Evolutionary conservation across 2,113 vertebrate genomes (phyloP).

Genomic region (Dicaeum eximium): DNA sequence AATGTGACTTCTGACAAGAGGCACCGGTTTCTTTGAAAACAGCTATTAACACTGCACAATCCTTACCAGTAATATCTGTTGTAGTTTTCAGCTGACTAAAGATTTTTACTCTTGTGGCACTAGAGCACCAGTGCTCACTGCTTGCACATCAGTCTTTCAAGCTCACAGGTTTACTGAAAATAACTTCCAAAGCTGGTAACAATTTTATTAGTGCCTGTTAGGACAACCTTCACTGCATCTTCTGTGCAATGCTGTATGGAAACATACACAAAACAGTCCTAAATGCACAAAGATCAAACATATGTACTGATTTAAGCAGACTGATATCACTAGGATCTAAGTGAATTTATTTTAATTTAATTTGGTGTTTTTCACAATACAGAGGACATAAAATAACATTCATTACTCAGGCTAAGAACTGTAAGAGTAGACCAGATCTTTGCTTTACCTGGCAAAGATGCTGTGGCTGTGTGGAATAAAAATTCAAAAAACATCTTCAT

Average conservation of each 20-base stretch:
- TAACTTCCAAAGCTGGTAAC: neutral
- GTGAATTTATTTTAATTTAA: neutral
- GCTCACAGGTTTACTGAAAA: neutral
- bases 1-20: conserved; percentile 1
- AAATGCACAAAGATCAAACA: neutral
- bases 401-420: neutral
- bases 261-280: neutral
- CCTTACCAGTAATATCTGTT: neutral
- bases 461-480: neutral
- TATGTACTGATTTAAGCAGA: neutral
- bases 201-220: neutral
- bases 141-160: neutral
- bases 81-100: neutral
- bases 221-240: neutral
- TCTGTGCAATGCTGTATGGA: neutral
- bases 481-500: neutral
- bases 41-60: neutral
- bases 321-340: neutral
- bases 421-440: neutral
- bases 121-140: neutral
- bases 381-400: neutral
- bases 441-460: neutral
- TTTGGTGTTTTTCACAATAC: neutral
- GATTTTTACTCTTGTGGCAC: neutral
- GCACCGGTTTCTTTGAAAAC: neutral